phyloP scores from a whole-genome alignment of 2,888 invertebrate species.

The Antheraea assamensis region DNA sequence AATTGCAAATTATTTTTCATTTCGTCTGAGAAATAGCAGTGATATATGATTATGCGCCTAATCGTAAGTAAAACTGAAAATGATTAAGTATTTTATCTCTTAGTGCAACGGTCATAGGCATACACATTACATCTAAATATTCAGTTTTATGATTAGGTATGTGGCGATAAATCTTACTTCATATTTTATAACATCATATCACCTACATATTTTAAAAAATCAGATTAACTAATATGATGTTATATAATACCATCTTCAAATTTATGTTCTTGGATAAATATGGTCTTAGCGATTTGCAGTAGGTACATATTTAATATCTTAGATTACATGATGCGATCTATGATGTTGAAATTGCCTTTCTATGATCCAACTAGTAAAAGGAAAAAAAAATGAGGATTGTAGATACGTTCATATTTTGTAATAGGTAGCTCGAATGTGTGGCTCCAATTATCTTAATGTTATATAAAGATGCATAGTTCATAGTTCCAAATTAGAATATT shows the following conservation, averaged over 20 bases:
- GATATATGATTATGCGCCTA: no score
- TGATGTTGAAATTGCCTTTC: constrained; percentile 9
- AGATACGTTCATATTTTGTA: background rate
- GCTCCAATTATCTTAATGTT: background rate
- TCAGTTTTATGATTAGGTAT: no score
- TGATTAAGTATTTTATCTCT: no score
- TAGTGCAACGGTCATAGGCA: no score
- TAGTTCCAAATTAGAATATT: background rate
- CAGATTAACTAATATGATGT: background rate
- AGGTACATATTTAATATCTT: background rate
- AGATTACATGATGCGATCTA: constrained; percentile 4
- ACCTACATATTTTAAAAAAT: background rate
- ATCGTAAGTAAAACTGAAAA: no score
- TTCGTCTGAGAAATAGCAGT: no score
- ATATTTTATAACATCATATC: no score
- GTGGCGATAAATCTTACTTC: no score
- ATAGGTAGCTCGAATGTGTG: background rate
- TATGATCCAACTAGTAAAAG: constrained; percentile 2
- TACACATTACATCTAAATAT: no score
- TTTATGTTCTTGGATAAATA: background rate
- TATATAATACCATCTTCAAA: background rate
- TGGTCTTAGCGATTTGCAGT: background rate
- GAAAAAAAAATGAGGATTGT: constrained; percentile 3
- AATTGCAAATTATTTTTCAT: no score
- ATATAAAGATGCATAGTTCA: background rate